These are phyloP conservation scores for Xestia rhomboidea DNA, from an alignment of 2,888 invertebrate genomes.

Conservation along the genomic window DNA sequence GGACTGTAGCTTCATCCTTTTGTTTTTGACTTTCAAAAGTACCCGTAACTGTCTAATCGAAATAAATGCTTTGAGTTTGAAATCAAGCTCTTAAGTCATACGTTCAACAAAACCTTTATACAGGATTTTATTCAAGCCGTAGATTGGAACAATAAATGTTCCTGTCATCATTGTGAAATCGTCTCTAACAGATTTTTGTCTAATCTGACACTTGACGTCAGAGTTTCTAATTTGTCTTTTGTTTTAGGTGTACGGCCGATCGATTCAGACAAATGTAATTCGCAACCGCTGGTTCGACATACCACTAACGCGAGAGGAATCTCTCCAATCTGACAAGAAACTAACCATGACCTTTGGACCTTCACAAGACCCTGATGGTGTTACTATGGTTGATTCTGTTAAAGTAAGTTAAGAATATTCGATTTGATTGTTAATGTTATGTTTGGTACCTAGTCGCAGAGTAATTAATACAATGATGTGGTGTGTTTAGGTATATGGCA, in stretches of 20 bases:
- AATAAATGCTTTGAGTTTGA: too few relatives aligned
- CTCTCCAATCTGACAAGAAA: slow-evolving; percentile 97
- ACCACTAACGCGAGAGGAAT: slow-evolving; percentile 98
- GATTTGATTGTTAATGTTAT: background rate
- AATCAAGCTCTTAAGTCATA: background rate
- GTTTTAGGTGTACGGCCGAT: slow-evolving; percentile 92
- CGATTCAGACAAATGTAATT: slow-evolving; percentile 93
- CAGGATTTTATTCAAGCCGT: background rate
- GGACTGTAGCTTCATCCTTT: too few relatives aligned
- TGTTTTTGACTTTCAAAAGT: too few relatives aligned
- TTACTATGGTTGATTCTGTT: slow-evolving; percentile 98
- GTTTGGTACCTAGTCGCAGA: background rate
- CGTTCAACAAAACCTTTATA: background rate
- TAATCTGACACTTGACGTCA: background rate
- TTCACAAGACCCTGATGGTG: slow-evolving; percentile 96
- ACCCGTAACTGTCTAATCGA: too few relatives aligned
- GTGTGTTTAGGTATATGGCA: slow-evolving; percentile 93
- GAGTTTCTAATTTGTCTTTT: background rate
- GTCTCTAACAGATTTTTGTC: background rate
- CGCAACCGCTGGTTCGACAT: slow-evolving; percentile 98
- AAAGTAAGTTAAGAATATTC: slow-evolving; percentile 90
- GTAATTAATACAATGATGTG: slow-evolving; percentile 5
- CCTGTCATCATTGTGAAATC: background rate
- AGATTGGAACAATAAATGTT: background rate
- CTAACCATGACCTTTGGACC: slow-evolving; percentile 95